These are phyloP conservation scores for Bicyclus anynana DNA, from an alignment of 1,140 invertebrate genomes.

Conservation along the genomic window DNA sequence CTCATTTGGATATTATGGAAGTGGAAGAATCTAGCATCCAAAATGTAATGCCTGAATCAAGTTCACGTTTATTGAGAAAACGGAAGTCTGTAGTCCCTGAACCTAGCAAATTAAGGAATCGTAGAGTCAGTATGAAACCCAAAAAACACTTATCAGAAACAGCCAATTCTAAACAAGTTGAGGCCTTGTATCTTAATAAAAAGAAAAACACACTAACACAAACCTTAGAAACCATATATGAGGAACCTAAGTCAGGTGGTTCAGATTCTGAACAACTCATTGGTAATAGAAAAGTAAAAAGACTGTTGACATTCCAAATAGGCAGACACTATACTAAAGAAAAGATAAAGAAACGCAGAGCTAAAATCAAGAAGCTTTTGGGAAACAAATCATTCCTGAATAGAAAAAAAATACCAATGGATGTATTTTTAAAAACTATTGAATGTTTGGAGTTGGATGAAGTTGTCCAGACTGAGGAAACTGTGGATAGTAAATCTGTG, in stretches of 20 bases:
- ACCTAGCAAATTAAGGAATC: slow-evolving; percentile 51
- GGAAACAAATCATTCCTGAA: slow-evolving; percentile 67
- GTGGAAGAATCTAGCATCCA: slow-evolving; percentile 36
- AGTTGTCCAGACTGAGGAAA: slow-evolving; percentile 47
- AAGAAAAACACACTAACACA: slow-evolving; percentile 59
- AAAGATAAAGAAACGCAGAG: slow-evolving; percentile 67
- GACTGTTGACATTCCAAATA: slow-evolving; percentile 67
- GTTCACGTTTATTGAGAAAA: slow-evolving; percentile 57
- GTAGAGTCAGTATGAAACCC: slow-evolving; percentile 65
- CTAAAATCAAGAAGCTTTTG: slow-evolving; percentile 67
- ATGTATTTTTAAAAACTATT: slow-evolving; percentile 65
- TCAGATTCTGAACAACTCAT: slow-evolving; percentile 46
- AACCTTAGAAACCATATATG: slow-evolving; percentile 69
- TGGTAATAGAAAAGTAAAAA: slow-evolving; percentile 63
- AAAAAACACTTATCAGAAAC: slow-evolving; percentile 58
- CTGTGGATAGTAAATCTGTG: slow-evolving; percentile 27
- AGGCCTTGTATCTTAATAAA: slow-evolving; percentile 67
- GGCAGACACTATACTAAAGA: slow-evolving; percentile 68
- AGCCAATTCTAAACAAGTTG: slow-evolving; percentile 64
- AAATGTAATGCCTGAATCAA: slow-evolving; percentile 24
- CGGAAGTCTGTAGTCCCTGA: slow-evolving; percentile 54
- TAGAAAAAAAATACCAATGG: slow-evolving; percentile 70
- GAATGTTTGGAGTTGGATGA: slow-evolving; percentile 68
- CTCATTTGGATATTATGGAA: slow-evolving; percentile 66
- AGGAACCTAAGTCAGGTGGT: slow-evolving; percentile 56